Percentiles rank a stretch among this genome's conserved stretches.
phyloP scores from a whole-genome alignment of 2,888 invertebrate species.

The Nymphalis c-album region DNA sequence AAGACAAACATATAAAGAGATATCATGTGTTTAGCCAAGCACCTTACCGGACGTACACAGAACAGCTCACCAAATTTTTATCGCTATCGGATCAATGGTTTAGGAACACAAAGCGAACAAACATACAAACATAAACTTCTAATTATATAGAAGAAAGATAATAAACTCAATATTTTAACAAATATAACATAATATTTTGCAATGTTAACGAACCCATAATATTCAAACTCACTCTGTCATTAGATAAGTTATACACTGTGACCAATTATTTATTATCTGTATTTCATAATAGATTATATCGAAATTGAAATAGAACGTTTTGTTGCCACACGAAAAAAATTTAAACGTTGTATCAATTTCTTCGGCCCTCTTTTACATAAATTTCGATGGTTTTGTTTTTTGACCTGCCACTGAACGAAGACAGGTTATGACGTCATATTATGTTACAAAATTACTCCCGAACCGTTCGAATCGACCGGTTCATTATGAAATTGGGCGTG shows the following conservation, averaged over 20 bases:
- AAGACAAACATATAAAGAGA: too few relatives aligned
- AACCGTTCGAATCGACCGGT: conserved; percentile 26
- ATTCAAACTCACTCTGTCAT: neutral
- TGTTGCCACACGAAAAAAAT: too few relatives aligned
- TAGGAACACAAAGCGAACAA: too few relatives aligned
- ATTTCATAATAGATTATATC: neutral
- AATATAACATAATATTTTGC: neutral
- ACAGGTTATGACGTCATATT: conserved; percentile 30
- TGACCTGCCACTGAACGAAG: neutral
- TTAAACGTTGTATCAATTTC: too few relatives aligned
- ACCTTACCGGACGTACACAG: too few relatives aligned
- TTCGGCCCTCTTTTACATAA: too few relatives aligned
- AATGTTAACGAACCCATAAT: neutral
- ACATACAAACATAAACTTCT: too few relatives aligned
- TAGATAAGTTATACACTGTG: neutral
- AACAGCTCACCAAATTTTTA: too few relatives aligned
- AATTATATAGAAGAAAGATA: neutral
- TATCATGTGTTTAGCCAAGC: too few relatives aligned
- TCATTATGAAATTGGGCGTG: conserved; percentile 34
- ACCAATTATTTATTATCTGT: neutral
- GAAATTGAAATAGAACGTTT: neutral
- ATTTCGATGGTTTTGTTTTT: neutral
- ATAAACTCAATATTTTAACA: neutral
- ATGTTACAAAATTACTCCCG: conserved; percentile 24
- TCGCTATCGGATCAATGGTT: too few relatives aligned